Percentiles rank a stretch among this genome's conserved stretches.
phyloP scores from a whole-genome alignment of 2,888 invertebrate genomes.

The Scaeva pyrastri region DNA sequence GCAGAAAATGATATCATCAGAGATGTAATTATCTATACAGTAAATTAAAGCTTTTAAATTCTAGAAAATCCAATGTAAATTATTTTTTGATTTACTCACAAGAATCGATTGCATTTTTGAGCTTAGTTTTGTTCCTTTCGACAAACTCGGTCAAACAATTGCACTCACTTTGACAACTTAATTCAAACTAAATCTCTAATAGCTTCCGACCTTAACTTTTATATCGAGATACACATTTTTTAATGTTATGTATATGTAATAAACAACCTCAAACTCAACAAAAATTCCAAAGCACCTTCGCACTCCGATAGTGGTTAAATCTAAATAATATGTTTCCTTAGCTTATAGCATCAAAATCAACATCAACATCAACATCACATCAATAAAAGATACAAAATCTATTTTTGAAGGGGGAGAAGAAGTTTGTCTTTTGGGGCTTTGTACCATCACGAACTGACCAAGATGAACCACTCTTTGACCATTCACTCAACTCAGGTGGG shows the following conservation, averaged over 20 bases:
- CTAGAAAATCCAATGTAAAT: not conserved
- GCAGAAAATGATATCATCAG: slow-evolving; percentile 77
- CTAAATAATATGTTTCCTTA: slow-evolving; percentile 22
- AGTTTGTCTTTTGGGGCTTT: not conserved
- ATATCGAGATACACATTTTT: slow-evolving; percentile 78
- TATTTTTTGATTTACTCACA: slow-evolving; percentile 79
- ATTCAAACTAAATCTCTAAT: slow-evolving; percentile 82
- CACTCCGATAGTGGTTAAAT: slow-evolving; percentile 17
- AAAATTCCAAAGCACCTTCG: slow-evolving; percentile 51
- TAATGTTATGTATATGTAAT: slow-evolving; percentile 54
- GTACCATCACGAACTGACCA: slow-evolving; percentile 28
- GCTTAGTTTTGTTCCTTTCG: slow-evolving; percentile 22
- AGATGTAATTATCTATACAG: slow-evolving; percentile 79
- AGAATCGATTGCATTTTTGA: slow-evolving; percentile 80
- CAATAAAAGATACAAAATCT: not conserved
- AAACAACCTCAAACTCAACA: slow-evolving; percentile 52
- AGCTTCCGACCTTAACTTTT: slow-evolving; percentile 80
- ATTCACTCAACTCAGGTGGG: not conserved
- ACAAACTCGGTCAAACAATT: slow-evolving; percentile 35
- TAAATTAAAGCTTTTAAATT: slow-evolving; percentile 3
- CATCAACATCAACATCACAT: slow-evolving; percentile 8
- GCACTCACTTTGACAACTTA: slow-evolving; percentile 79
- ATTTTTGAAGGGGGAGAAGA: slow-evolving; percentile 15
- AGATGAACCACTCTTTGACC: slow-evolving; percentile 6
- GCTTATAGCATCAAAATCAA: no score